phyloP scores from a whole-genome alignment of 2,888 invertebrate genomes.

The Galerucella pusilla region DNA sequence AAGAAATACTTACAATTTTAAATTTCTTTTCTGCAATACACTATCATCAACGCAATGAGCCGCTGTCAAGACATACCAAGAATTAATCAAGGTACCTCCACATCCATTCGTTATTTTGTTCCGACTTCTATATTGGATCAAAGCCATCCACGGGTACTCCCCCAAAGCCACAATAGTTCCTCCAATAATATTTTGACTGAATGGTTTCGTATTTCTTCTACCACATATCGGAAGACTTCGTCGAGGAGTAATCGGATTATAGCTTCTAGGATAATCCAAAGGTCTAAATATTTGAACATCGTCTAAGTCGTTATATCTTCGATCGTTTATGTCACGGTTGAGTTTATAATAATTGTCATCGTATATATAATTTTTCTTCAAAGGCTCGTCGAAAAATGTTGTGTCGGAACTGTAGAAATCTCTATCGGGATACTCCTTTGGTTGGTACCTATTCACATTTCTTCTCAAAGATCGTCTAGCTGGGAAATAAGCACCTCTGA shows the following conservation, averaged over 20 bases:
- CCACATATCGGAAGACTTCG: conserved; percentile 64
- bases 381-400: too few species aligned
- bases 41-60: conserved; percentile 60
- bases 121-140: conserved; percentile 48
- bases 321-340: background rate
- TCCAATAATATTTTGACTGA: conserved; percentile 72
- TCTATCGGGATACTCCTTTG: too few species aligned
- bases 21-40: conserved; percentile 44
- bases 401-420: too few species aligned
- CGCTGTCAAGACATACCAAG: conserved; percentile 61
- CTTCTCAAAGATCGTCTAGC: too few species aligned
- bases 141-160: conserved; percentile 60
- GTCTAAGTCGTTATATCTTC: background rate
- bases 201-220: conserved; percentile 60
- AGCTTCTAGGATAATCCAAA: background rate
- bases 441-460: too few species aligned
- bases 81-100: conserved; percentile 60
- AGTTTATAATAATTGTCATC: background rate
- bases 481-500: too few species aligned
- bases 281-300: background rate
- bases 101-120: conserved; percentile 51
- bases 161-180: conserved; percentile 69
- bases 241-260: background rate
- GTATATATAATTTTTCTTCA: background rate
- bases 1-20: conserved; percentile 51